Evolutionary conservation across 2,888 invertebrate species (phyloP), one percentile per base, ranked within the genome.

Genomic region (Mystacides longicornis): DNA sequence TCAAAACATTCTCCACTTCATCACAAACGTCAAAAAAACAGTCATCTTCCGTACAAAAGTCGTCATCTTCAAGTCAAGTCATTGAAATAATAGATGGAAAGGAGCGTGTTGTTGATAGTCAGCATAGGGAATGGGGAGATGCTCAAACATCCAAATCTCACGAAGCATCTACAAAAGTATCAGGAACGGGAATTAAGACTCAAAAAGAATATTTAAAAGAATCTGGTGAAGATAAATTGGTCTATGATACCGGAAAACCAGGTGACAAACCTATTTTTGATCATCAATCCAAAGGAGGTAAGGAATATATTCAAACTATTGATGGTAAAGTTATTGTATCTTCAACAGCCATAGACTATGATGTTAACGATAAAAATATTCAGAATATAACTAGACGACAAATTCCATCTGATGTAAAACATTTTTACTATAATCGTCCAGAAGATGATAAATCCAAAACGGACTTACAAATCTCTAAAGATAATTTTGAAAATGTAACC

Each of bases 31-130:
- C 74, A 59, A 77, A 82, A 63, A 71, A 78, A 63, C 76, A 76
- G 65, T 78, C 74, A 62, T 77, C 80, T 57, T 79, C 76, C 55
- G 70, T 76, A 3, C 73, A 76, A 49, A 82, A 83, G 66, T 81
- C 81, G 27, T 78, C 82, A 33, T 81, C 82, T 1, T 79, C 81
- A 18, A 82, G 83, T 16, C 82, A 85, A 64, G 80, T 81, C 23
- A 78, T 84, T 48, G 84, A 85, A 70, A 79, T 81, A 60, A 79
- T 82, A 20, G 81, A 83, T 64, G 83, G 83, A 1, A 82, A 82
- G 66, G 82, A 83, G 69, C 71, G 80, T 37, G 75, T 82, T 43
- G 69, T 82, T 45, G 82, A 82, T 59, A 75, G 75, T 62, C 78
- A 81, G 52, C 78, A 77, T 49, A 77, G 80, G 63, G 81, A 82